phyloP scores from a whole-genome alignment of 2,797 vertebrate genomes.

The Meda fulgida region DNA sequence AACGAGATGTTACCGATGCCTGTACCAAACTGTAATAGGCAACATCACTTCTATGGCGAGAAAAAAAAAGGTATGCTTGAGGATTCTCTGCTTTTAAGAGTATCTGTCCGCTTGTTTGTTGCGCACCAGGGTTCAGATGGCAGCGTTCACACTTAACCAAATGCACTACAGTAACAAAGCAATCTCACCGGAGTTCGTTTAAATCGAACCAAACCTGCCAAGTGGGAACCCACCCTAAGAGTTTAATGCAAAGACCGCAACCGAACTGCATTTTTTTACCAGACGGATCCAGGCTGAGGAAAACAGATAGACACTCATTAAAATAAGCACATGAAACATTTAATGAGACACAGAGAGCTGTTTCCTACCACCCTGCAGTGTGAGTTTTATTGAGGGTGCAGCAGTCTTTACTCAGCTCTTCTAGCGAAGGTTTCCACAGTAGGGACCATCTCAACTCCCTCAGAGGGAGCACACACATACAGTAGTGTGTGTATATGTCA shows the following conservation, averaged over 20 bases:
- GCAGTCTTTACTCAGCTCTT: conserved; percentile 45
- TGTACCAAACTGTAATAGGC: neutral
- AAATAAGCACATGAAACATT: conserved; percentile 41
- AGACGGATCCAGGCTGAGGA: conserved; percentile 30
- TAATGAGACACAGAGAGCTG: conserved; percentile 37
- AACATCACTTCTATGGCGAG: neutral
- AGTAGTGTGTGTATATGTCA: conserved; percentile 13
- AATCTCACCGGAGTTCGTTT: neutral
- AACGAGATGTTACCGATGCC: neutral
- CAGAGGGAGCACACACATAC: conserved; percentile 42
- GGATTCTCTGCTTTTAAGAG: neutral
- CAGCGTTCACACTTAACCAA: neutral
- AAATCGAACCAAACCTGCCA: neutral
- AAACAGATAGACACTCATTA: conserved; percentile 47
- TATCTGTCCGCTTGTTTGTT: neutral
- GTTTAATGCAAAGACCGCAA: neutral
- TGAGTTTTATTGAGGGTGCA: conserved; percentile 52
- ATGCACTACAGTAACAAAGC: no score
- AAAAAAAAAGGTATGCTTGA: neutral
- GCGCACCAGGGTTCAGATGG: neutral
- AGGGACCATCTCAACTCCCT: conserved; percentile 17
- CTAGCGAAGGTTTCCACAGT: conserved; percentile 47
- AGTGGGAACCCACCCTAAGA: neutral
- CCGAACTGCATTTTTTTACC: neutral
- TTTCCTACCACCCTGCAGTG: conserved; percentile 41